These are phyloP conservation scores for Babylonia areolata DNA, from an alignment of 1,140 invertebrate species.

Conservation along the genomic window DNA sequence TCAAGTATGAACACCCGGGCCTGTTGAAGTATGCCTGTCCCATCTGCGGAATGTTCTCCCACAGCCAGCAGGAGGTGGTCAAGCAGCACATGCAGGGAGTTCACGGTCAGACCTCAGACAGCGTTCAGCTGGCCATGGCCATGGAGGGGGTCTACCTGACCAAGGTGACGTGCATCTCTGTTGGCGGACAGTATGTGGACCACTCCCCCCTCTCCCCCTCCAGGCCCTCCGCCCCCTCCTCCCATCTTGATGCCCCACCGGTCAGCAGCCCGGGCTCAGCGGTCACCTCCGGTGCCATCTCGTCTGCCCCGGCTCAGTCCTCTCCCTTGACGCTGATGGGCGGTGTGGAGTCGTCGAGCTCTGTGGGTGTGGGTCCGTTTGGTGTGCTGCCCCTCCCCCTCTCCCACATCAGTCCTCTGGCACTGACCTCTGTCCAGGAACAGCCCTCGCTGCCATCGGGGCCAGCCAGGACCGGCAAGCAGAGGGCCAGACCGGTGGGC, in stretches of 20 bases:
- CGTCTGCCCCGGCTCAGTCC: not conserved
- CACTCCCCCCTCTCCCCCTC: conserved; percentile 43
- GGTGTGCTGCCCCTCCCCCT: not conserved
- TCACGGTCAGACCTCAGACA: conserved; percentile 52
- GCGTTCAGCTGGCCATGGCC: conserved; percentile 61
- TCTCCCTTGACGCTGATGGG: not conserved
- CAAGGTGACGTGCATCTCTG: conserved; percentile 55
- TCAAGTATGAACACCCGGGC: conserved; percentile 64
- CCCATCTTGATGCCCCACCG: not conserved
- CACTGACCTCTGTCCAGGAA: not conserved
- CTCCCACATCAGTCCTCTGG: not conserved
- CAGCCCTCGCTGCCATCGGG: not conserved
- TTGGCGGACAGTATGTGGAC: conserved; percentile 46
- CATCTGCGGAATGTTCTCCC: conserved; percentile 61
- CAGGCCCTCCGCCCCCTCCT: not conserved
- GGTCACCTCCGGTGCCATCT: not conserved
- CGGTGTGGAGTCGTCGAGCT: not conserved
- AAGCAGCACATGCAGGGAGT: conserved; percentile 56
- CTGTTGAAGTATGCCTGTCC: conserved; percentile 67
- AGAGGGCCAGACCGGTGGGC: not conserved
- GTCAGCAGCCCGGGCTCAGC: not conserved
- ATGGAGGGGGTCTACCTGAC: conserved; percentile 65
- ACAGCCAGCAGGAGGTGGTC: conserved; percentile 58
- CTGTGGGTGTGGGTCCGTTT: not conserved
- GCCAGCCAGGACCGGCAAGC: not conserved